phyloP scores from a whole-genome alignment of 2,797 vertebrate genomes.

The Alcedo atthis region DNA sequence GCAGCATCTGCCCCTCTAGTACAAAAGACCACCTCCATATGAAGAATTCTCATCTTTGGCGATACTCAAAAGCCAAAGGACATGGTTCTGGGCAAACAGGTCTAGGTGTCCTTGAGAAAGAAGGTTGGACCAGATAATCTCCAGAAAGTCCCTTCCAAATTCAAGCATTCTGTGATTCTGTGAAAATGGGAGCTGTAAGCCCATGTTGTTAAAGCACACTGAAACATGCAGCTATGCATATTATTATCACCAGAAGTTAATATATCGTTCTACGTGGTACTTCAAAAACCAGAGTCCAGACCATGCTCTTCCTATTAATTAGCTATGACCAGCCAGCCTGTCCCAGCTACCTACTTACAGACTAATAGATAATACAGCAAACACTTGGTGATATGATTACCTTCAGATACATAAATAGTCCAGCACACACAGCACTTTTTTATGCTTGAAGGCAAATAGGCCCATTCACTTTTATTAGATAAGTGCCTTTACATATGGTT shows the following conservation, averaged over 20 bases:
- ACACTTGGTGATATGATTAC: fast-evolving
- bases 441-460: background rate
- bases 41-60: background rate
- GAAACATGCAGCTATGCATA: background rate
- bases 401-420: background rate
- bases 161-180: background rate
- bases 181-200: background rate
- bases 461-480: background rate
- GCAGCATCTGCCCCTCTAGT: background rate
- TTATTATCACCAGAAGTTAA: background rate
- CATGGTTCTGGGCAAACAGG: background rate
- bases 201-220: background rate
- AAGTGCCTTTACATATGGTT: background rate
- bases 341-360: background rate
- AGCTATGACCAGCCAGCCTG: background rate
- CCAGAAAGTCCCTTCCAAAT: background rate
- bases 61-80: background rate
- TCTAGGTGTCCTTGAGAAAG: background rate
- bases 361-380: background rate
- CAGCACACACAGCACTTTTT: background rate
- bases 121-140: background rate
- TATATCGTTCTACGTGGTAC: background rate
- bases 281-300: background rate
- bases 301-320: background rate
- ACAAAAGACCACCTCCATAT: background rate